These are phyloP conservation scores for Zelostemma sp. DNA, from an alignment of 1,140 invertebrate species.

Conservation along the genomic window DNA sequence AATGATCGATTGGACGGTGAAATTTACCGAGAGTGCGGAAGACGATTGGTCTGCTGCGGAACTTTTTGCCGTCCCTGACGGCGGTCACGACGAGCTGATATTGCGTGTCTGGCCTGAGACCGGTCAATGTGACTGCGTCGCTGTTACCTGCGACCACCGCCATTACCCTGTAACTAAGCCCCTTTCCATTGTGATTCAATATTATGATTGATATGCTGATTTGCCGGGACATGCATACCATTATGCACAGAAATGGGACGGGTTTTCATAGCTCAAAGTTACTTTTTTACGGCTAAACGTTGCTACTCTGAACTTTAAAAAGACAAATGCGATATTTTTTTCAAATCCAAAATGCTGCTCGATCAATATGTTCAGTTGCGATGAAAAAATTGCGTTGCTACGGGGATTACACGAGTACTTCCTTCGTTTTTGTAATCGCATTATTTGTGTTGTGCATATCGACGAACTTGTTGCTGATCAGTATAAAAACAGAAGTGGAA, in stretches of 20 bases:
- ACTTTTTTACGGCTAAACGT: too few species aligned
- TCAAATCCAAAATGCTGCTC: too few species aligned
- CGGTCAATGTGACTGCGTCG: slow-evolving; percentile 83
- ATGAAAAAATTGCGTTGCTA: too few species aligned
- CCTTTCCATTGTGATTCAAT: slow-evolving; percentile 61
- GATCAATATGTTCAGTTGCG: too few species aligned
- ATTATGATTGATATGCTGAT: slow-evolving; percentile 16
- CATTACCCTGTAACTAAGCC: slow-evolving; percentile 91
- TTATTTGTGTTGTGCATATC: too few species aligned
- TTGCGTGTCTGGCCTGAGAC: slow-evolving; percentile 85
- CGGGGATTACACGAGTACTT: too few species aligned
- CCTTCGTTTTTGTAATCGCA: too few species aligned
- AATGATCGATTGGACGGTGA: not conserved
- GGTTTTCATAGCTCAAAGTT: not conserved
- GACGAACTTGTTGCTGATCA: too few species aligned
- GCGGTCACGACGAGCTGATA: slow-evolving; percentile 88
- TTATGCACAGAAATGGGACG: slow-evolving; percentile 10
- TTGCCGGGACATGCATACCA: slow-evolving; percentile 35
- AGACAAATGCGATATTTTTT: too few species aligned
- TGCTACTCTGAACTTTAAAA: too few species aligned
- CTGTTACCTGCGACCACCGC: slow-evolving; percentile 87
- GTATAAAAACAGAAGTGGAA: too few species aligned
- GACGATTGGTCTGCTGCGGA: slow-evolving; percentile 84
- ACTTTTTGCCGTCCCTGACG: slow-evolving; percentile 82
- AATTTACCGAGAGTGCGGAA: slow-evolving; percentile 87